Percentiles rank a stretch among this genome's conserved stretches.
Evolutionary conservation across 2,797 vertebrate species (phyloP).

Genomic region (Myotis myotis): DNA sequence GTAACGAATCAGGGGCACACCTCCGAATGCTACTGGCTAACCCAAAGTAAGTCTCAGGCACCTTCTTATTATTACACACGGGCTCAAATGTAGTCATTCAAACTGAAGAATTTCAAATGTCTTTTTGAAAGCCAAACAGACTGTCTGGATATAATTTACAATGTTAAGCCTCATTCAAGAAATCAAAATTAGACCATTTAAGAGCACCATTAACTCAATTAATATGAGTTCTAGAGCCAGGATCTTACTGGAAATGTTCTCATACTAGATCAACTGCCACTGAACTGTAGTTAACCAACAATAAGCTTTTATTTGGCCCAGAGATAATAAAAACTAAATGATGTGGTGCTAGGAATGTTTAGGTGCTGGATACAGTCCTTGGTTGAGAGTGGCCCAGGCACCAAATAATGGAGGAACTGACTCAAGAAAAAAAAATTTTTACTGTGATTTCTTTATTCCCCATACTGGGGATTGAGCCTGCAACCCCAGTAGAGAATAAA

Average conservation of each 20-base stretch:
- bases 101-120: slow-evolving; percentile 30
- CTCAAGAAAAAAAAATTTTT: too few relatives aligned
- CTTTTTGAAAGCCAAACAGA: background rate
- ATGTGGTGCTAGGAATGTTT: slow-evolving; percentile 11
- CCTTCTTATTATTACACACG: slow-evolving; percentile 39
- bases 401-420: slow-evolving; percentile 32
- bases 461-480: too few relatives aligned
- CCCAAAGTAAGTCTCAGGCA: slow-evolving; percentile 38
- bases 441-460: too few relatives aligned
- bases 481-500: background rate
- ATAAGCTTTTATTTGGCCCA: slow-evolving; percentile 10
- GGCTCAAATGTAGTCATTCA: slow-evolving; percentile 27
- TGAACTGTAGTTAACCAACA: background rate
- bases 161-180: slow-evolving; percentile 33
- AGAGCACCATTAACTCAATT: slow-evolving; percentile 19
- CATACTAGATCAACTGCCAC: background rate
- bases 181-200: slow-evolving; percentile 42
- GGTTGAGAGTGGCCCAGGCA: background rate
- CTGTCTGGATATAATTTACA: slow-evolving; percentile 50
- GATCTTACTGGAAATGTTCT: slow-evolving; percentile 25
- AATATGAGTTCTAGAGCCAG: slow-evolving; percentile 36
- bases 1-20: slow-evolving; percentile 12
- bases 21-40: slow-evolving; percentile 37
- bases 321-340: background rate
- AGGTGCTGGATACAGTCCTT: background rate